Evolutionary conservation across 2,797 vertebrate species (phyloP), one percentile per base, ranked within the genome.

Genomic region (Alauda arvensis): DNA sequence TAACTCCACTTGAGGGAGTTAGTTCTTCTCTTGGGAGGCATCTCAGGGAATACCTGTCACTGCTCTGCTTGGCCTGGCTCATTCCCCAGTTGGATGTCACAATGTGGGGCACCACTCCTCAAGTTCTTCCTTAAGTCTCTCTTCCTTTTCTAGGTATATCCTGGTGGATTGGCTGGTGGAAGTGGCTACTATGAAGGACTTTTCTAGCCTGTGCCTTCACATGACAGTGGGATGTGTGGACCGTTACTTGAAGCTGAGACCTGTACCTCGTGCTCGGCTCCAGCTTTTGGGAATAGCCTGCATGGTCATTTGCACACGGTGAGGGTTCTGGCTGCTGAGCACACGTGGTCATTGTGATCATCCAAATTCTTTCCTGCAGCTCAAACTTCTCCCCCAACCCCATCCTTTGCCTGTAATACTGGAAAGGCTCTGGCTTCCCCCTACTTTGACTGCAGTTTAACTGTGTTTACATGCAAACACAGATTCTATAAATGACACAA

Each of bases 231-330:
- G 97, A 3, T 98, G 99, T 7, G 98, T 99, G 88, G 98, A 99
- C 93, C 98, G 99, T 9, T 99, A 99, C 90, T 92, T 99, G 93
- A 96, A 97, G 56, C 95, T 97, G 53, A 97, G 98, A 68, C 97
- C 97, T 8, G 99, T 99, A 20, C 97, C 98, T 20, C 98, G 99
- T 48, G 97, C 98, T 71, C 96, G 95, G 25, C 98, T 99, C 20
- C 99, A 99, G 91, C 97, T 99, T 10, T 94, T 99, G 90, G 99
- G 99, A 89, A 99, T 99, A 6, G 98, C 99, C 86, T 99, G 99
- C 97, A 99, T 99, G 99, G 99, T 99, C 46, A 98, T 99, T 93
- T 99, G 98, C 85, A 99, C 99, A 88, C 97, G 99, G 99, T 99
- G 87, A 97, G 97, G 33, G 61, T 10, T 52, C 46, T 74, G 40